phyloP scores from a whole-genome alignment of 2,113 vertebrate species.

The Echinops telfairi region DNA sequence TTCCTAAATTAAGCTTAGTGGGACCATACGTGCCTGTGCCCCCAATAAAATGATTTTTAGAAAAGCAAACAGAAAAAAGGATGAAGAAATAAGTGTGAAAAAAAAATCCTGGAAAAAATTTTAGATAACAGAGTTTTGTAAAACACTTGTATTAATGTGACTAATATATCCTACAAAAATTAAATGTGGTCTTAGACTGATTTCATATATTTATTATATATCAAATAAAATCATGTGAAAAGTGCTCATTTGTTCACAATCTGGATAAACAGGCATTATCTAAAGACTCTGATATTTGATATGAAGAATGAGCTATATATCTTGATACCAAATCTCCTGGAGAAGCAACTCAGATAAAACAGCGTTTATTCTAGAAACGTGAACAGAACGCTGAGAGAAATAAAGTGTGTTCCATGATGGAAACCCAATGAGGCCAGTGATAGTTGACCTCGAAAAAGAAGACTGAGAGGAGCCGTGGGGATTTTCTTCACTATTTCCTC shows the following conservation, averaged over 20 bases:
- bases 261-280: neutral
- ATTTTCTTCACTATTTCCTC: too few species aligned
- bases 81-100: constrained; percentile 9
- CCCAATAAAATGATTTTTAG: too few species aligned
- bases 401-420: neutral
- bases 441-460: constrained; percentile 1
- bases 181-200: neutral
- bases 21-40: too few species aligned
- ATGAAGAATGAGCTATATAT: neutral
- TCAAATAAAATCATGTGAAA: neutral
- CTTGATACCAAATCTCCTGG: neutral
- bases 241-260: neutral
- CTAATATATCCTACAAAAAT: constrained; percentile 37
- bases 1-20: constrained; percentile 33
- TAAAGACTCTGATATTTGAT: neutral
- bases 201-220: neutral
- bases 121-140: constrained; percentile 52
- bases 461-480: neutral
- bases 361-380: neutral
- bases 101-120: constrained; percentile 16
- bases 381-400: neutral
- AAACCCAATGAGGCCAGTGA: neutral
- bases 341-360: neutral
- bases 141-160: neutral
- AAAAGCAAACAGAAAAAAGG: too few species aligned